Evolutionary conservation across 2,888 invertebrate species (phyloP).

Genomic region (Atethmia centrago): DNA sequence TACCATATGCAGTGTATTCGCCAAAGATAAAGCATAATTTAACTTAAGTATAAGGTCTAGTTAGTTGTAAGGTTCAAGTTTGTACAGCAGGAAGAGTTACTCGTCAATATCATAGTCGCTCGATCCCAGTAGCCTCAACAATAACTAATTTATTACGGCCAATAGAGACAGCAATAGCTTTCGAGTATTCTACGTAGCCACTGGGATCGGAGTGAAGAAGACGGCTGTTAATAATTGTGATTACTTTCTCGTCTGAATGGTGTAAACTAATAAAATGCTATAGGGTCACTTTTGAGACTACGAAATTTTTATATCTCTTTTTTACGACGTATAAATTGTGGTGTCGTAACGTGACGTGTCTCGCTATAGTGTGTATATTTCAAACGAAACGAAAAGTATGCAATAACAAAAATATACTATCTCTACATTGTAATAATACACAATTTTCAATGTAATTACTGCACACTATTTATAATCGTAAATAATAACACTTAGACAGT

Average conservation of each 20-base stretch:
- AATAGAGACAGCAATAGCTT: conserved; percentile 37
- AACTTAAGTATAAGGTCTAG: conserved; percentile 77
- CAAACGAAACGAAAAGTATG: conserved; percentile 60
- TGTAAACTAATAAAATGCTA: conserved; percentile 23
- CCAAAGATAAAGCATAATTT: conserved; percentile 90
- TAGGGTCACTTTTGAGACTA: conserved; percentile 56
- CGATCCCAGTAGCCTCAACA: conserved; percentile 51
- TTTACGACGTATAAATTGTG: conserved; percentile 61
- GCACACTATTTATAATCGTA: conserved; percentile 87
- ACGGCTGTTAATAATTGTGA: conserved; percentile 47
- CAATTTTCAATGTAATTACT: conserved; percentile 86
- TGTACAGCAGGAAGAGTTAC: conserved; percentile 64
- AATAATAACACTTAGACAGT: conserved; percentile 76
- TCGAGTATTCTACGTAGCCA: conserved; percentile 20
- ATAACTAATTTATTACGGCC: conserved; percentile 48
- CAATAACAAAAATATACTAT: conserved; percentile 74
- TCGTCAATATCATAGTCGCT: conserved; percentile 46
- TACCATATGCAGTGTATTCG: conserved; percentile 89
- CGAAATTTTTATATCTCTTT: conserved; percentile 64
- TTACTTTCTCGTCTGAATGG: conserved; percentile 43
- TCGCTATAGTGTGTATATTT: conserved; percentile 56
- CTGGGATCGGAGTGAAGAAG: conserved; percentile 50
- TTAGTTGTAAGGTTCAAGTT: conserved; percentile 73
- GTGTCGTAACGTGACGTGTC: conserved; percentile 56
- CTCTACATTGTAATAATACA: conserved; percentile 74